Conservation (phyloP, 2,113 vertebrate species). For the Sigmodon hispidus region DNA sequence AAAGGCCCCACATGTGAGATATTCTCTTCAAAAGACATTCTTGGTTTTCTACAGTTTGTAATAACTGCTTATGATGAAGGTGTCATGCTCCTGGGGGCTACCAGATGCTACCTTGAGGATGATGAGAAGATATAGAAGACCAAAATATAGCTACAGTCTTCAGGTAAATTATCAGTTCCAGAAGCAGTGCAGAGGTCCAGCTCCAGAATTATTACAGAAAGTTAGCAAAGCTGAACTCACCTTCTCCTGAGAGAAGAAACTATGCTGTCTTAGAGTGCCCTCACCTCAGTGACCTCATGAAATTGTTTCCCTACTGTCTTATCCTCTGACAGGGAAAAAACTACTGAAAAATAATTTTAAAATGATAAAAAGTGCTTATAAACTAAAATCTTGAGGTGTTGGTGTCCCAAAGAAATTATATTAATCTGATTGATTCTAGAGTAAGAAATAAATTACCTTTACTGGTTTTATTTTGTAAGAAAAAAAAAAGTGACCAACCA, state of each 20-base stretch:
- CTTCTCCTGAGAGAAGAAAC: neutral
- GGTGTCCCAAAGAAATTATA: neutral
- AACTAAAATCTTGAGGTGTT: neutral
- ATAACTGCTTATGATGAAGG: neutral
- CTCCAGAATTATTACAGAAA: neutral
- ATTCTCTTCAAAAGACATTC: neutral
- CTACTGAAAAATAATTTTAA: neutral
- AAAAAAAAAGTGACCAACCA: neutral
- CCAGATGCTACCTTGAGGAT: fast-evolving
- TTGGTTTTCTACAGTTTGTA: neutral
- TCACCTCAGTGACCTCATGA: neutral
- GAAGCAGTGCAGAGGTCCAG: neutral
- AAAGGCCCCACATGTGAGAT: neutral
- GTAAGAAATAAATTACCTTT: slow-evolving; percentile 21
- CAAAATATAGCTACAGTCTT: fast-evolving
- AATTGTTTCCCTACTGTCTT: neutral
- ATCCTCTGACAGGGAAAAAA: neutral
- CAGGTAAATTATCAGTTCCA: neutral
- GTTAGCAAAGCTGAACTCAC: neutral
- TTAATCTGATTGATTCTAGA: slow-evolving; percentile 7
- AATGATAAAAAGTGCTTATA: slow-evolving; percentile 39
- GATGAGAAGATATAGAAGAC: fast-evolving
- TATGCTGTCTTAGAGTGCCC: fast-evolving
- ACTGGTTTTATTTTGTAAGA: neutral
- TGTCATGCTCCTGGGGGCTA: fast-evolving